Percentiles rank a stretch among this genome's conserved stretches.
These are phyloP conservation scores for Epinotia ramella DNA, from an alignment of 2,888 invertebrate species.

Conservation along the genomic window DNA sequence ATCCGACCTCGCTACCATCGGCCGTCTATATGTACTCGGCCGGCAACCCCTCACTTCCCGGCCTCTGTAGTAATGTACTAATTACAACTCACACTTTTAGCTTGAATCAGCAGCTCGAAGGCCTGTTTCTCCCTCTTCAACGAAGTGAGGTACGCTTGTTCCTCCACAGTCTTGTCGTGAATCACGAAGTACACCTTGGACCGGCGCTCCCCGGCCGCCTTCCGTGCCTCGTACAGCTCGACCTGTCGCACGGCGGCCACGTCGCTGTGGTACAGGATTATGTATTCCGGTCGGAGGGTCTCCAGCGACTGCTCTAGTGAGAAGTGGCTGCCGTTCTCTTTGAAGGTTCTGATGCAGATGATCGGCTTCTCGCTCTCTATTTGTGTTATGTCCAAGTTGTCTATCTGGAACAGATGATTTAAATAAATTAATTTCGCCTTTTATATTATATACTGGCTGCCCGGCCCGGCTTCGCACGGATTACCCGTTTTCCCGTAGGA, in stretches of 20 bases:
- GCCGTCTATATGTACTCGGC: too few relatives aligned
- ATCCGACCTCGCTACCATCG: too few relatives aligned
- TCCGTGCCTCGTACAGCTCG: conserved; percentile 92
- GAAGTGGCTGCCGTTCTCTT: conserved; percentile 89
- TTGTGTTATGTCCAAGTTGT: conserved; percentile 88
- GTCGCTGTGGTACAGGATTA: conserved; percentile 96
- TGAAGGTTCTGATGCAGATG: conserved; percentile 91
- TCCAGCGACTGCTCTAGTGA: conserved; percentile 89
- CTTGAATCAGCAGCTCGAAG: conserved; percentile 95
- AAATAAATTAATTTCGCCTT: not conserved
- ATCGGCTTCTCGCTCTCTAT: conserved; percentile 87
- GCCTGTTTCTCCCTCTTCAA: conserved; percentile 96
- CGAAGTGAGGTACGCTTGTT: conserved; percentile 97
- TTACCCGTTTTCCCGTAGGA: too few relatives aligned
- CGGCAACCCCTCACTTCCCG: too few relatives aligned
- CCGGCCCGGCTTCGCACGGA: too few relatives aligned
- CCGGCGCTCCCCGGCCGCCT: conserved; percentile 73
- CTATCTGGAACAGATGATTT: conserved; percentile 80
- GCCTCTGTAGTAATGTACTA: too few relatives aligned
- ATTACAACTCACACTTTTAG: conserved; percentile 91
- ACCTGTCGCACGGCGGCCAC: conserved; percentile 95
- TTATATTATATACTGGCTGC: too few relatives aligned
- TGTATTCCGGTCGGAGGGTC: conserved; percentile 90
- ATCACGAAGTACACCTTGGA: conserved; percentile 95
- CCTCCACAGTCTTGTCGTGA: conserved; percentile 97